Evolutionary conservation across 2,113 vertebrate species (phyloP), one percentile per base, ranked within the genome.

Genomic region (Ciconia maguari): DNA sequence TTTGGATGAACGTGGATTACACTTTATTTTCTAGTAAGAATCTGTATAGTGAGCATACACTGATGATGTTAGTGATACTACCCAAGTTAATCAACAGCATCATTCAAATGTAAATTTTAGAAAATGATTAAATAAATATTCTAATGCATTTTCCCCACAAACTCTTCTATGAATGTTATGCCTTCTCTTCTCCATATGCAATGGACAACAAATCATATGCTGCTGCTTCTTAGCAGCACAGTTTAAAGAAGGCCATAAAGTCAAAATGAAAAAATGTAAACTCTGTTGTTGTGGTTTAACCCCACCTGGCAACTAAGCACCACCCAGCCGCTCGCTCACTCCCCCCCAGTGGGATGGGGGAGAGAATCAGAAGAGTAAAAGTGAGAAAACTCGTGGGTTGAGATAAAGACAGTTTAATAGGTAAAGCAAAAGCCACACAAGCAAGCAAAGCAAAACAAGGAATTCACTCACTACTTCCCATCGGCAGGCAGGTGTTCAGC

Each of bases 31-130:
- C 46, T 65, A 27, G 19, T 70, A 62, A 92, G 58, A 74, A 49
- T 70, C 26, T 52, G 19, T 49, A 34, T 9, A 66, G 46, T 2
- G 13, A 75, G 46, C 3, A 2, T 75, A 55, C 55, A 12, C 55
- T 84, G 80, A 54, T 89, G 71, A 89, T 83, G 11, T 64, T 70
- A 81, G 71, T 61, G 36, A 69, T 74, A 32, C 17, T 86, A 85
- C 17, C 66, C 41, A 74, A 79, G 52, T 70, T 93, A 96, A 96
- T 96, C 79, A 95, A 64, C 62, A 74, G 22, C 54, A 74, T 91
- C 51, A 89, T 95, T 96, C 85, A 94, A 69, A 94, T 94, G 79
- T 92, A 82, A 78, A 96, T 94, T 83, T 90, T 70, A 74, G 44
- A 78, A 92, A 87, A 92, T 68, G 9, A 92, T 90, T 92, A 34